Evolutionary conservation across 2,797 vertebrate species (phyloP).

Genomic region (Rhinichthys osculus): DNA sequence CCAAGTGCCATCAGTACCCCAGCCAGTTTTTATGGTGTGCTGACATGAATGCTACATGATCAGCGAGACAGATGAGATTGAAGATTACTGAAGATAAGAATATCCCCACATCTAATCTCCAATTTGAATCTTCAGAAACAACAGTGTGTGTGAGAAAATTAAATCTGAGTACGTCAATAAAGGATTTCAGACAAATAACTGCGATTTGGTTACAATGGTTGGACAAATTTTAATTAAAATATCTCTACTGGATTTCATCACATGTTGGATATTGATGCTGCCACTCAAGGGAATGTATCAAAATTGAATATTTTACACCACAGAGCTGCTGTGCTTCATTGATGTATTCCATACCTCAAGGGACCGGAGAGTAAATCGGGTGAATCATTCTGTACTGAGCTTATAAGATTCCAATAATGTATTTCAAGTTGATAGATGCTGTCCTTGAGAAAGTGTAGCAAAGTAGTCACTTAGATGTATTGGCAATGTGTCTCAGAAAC

Average conservation of each 20-base stretch:
- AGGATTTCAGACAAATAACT: conserved; percentile 60
- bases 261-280: conserved; percentile 58
- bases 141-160: conserved; percentile 35
- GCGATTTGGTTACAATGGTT: conserved; percentile 40
- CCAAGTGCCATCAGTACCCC: background rate
- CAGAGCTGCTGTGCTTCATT: conserved; percentile 45
- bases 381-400: conserved; percentile 30
- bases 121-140: conserved; percentile 40
- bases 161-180: conserved; percentile 46
- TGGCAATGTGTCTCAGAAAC: conserved; percentile 45
- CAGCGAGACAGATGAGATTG: conserved; percentile 40
- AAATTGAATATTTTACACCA: conserved; percentile 59
- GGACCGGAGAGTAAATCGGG: conserved; percentile 46
- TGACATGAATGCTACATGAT: conserved; percentile 24
- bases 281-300: conserved; percentile 56
- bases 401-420: conserved; percentile 61
- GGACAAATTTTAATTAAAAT: conserved; percentile 64
- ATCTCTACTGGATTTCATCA: conserved; percentile 56
- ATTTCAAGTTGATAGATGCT: conserved; percentile 59
- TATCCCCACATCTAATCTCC: conserved; percentile 45
- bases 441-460: conserved; percentile 61
- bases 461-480: conserved; percentile 56
- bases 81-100: conserved; percentile 54
- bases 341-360: conserved; percentile 47
- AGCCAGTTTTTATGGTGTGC: background rate